Evolutionary conservation across 2,888 invertebrate genomes (phyloP), one percentile per base, ranked within the genome.

Genomic region (Phortica okadai): DNA sequence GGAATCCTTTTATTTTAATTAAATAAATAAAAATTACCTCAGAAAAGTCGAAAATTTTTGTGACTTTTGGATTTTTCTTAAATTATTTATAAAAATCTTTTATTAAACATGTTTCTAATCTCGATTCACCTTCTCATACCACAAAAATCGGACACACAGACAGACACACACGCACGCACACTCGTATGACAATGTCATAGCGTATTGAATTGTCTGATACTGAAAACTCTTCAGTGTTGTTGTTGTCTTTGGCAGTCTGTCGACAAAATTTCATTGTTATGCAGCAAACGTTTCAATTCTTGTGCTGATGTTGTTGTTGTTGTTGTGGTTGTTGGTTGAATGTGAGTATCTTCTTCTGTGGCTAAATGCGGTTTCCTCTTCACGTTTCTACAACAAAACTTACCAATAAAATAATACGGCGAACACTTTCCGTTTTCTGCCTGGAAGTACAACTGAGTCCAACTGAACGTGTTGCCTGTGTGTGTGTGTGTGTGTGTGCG

Each of bases 341-440:
- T 33, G 21, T 64, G 76, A 42, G 50, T 45, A 45, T 74, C 75
- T 42, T 70, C 76, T 78, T 69, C 75, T 76, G 76, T 78, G 78
- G 77, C 73, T 64, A 75, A 66, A 77, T 78, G 77, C 76, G 75
- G 67, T 69, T 76, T 79, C 75, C 70, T 79, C 76, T 79, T 82
- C 76, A 74, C 78, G 66, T 75, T 62, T 25, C 25, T 62, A 33
- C 33, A 33, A 33, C 33, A 33, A 33, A 33, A 33, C 33, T 33
- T 62, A 85, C 85, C 85, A 86, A 85, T 85, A 87, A 87, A 80
- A 74, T 81, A 79, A 84, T 73, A 79, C 10, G 14, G 50, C 80
- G 74, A 82, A 79, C 80, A 86, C 88, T 88, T 87, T 89, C 89
- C 86, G 89, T 83, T 87, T 87, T 78, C 83, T 80, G 79, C 80